phyloP scores from a whole-genome alignment of 2,797 vertebrate genomes.

The Simalia tracyae region DNA sequence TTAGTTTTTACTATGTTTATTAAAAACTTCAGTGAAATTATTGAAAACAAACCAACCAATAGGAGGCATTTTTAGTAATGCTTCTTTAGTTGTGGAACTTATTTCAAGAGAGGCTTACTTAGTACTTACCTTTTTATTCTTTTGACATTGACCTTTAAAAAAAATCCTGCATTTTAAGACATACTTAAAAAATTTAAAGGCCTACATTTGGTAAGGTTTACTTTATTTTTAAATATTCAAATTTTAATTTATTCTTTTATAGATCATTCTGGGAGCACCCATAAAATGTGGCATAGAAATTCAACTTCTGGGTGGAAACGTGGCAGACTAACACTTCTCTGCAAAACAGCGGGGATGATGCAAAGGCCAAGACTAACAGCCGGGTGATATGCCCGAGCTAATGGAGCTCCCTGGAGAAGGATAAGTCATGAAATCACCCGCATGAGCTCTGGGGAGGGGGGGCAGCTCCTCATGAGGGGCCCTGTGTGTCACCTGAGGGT shows the following conservation, averaged over 20 bases:
- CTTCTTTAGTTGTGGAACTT: background rate
- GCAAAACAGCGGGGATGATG: too few relatives aligned
- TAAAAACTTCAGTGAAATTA: too few relatives aligned
- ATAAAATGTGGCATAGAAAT: background rate
- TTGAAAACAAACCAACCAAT: background rate
- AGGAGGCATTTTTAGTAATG: background rate
- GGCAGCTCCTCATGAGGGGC: too few relatives aligned
- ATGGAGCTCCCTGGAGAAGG: too few relatives aligned
- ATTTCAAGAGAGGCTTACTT: background rate
- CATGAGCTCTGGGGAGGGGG: too few relatives aligned
- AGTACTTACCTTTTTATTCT: background rate
- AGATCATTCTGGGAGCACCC: background rate
- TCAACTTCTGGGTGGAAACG: too few relatives aligned
- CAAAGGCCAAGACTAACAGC: too few relatives aligned
- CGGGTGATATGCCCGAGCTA: too few relatives aligned
- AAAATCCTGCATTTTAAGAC: background rate
- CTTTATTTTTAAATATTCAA: background rate
- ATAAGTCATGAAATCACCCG: too few relatives aligned
- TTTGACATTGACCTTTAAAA: background rate
- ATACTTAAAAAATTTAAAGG: background rate
- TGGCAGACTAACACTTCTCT: too few relatives aligned
- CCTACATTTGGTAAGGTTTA: background rate
- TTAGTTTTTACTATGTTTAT: too few relatives aligned
- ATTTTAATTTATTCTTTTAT: background rate
- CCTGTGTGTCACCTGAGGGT: too few relatives aligned